A percentile compares a stretch with the other conserved stretches of the same genome.
Evolutionary conservation across 2,113 vertebrate genomes (phyloP).

Genomic region (Nerophis ophidion): DNA sequence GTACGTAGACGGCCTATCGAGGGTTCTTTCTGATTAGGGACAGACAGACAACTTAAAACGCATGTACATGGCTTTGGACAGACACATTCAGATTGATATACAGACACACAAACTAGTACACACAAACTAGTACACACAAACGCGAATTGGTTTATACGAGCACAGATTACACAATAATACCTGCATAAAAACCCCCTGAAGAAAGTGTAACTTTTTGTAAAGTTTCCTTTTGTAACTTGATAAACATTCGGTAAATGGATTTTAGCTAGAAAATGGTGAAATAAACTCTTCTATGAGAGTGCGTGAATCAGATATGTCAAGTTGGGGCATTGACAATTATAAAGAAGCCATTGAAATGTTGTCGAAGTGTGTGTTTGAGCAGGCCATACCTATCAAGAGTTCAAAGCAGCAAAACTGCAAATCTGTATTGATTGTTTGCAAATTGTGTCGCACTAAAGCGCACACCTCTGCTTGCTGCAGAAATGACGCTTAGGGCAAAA

Average conservation of each 20-base stretch:
- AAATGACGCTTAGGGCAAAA: constrained; percentile 2
- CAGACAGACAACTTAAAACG: too few relatives aligned
- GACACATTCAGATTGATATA: too few relatives aligned
- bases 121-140: too few relatives aligned
- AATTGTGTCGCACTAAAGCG: constrained; percentile 32
- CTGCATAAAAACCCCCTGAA: too few relatives aligned
- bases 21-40: too few relatives aligned
- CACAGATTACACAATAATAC: too few relatives aligned
- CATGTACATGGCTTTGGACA: too few relatives aligned
- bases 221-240: too few relatives aligned
- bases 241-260: not conserved
- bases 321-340: not conserved
- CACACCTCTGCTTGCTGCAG: not conserved
- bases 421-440: constrained; percentile 30
- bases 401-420: constrained; percentile 2
- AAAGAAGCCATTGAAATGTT: not conserved
- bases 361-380: not conserved
- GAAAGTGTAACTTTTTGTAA: too few relatives aligned
- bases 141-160: too few relatives aligned
- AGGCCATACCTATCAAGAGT: not conserved
- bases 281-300: not conserved
- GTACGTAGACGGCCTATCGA: too few relatives aligned
- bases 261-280: not conserved
- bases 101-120: too few relatives aligned
- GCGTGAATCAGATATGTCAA: not conserved